These are phyloP conservation scores for Tonatia bakeri DNA, from an alignment of 2,113 vertebrate species.

Conservation along the genomic window DNA sequence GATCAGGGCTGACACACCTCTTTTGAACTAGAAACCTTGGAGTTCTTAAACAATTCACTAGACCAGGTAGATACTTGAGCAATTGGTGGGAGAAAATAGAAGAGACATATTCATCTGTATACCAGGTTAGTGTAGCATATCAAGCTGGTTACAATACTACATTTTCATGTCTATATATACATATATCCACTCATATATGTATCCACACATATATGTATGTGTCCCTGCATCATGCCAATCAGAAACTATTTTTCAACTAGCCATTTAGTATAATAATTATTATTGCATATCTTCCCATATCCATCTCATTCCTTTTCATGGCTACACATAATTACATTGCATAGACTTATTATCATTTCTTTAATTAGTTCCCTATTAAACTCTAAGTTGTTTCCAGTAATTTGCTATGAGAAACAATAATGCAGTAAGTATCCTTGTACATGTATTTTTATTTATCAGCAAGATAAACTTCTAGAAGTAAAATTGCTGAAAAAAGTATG, in stretches of 20 bases:
- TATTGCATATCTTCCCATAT: background rate
- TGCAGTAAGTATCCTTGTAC: background rate
- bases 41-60: background rate
- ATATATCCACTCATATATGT: background rate
- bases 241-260: constrained; percentile 1
- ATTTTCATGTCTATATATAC: background rate
- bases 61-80: background rate
- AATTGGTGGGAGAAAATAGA: background rate
- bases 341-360: background rate
- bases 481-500: background rate
- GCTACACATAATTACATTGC: background rate
- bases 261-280: background rate
- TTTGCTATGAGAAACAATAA: background rate
- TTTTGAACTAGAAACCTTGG: background rate
- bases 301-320: background rate
- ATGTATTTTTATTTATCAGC: background rate
- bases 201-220: background rate
- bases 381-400: background rate
- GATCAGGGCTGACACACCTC: background rate
- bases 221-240: background rate
- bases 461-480: background rate
- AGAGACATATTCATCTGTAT: background rate
- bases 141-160: background rate
- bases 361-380: background rate
- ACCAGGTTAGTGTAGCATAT: background rate